Evolutionary conservation across 2,113 vertebrate genomes (phyloP), one percentile per base, ranked within the genome.

Genomic region (Carlito syrichta): DNA sequence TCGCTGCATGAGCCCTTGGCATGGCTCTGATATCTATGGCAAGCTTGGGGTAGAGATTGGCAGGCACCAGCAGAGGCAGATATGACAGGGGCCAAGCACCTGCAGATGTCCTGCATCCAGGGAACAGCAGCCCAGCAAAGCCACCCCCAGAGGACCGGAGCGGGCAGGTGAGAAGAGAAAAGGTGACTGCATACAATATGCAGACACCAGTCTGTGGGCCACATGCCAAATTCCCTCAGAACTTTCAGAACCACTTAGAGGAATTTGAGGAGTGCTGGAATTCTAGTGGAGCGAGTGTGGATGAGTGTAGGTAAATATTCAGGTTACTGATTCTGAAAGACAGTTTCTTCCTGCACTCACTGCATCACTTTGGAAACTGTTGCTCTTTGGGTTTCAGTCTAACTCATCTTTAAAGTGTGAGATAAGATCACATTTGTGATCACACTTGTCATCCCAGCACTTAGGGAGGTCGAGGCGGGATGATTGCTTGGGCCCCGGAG

Each of bases 361-460:
- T 38, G 0, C 30, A n/a, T 68, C 35, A 71, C 62, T 30, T 73
- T 22, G n/a, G 62, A 92, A 87, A 78, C 86, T 16, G 8, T 14
- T 32, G 3, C 6, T 60, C 10, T 38, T n/a, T 92, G 38, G 20
- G 1, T 7, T 50, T 96, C 45, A 9, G 1, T 54, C n/a, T 63
- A 74, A 86, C 35, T 62, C 10, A 60, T 82, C 1, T 77, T 56
- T 79, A 96, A 91, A 96, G 56, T 83, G 8, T 62, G 11, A 52
- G 78, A 38, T 50, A 73, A 77, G n/a, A n/a, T n/a, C n/a, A n/a
- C n/a, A n/a, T n/a, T n/a, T n/a, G n/a, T n/a, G n/a, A n/a, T n/a
- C n/a, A n/a, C n/a, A n/a, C n/a, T n/a, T n/a, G n/a, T n/a, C n/a
- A n/a, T n/a, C n/a, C n/a, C n/a, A n/a, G n/a, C n/a, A n/a, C n/a